phyloP scores from a whole-genome alignment of 2,797 vertebrate species.

The Poecilia picta region DNA sequence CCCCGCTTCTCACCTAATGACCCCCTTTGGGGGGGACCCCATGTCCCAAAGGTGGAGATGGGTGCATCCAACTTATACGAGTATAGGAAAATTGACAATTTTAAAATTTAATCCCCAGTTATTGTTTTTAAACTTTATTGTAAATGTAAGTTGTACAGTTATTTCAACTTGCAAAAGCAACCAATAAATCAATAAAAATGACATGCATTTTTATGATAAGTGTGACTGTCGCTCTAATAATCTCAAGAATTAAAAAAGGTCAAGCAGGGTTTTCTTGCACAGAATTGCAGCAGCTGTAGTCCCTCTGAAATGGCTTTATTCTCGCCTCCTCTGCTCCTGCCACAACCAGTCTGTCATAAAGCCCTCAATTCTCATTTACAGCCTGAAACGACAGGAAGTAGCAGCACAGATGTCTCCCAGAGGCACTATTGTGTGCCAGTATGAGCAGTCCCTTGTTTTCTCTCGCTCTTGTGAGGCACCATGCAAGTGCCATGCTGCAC shows the following conservation, averaged over 20 bases:
- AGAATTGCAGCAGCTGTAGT: conserved; percentile 25
- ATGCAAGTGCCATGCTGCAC: conserved; percentile 24
- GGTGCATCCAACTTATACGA: too few species aligned
- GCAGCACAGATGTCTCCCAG: conserved; percentile 44
- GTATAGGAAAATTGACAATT: neutral
- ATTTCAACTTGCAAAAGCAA: neutral
- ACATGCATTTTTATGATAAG: neutral
- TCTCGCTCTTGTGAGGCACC: conserved; percentile 6
- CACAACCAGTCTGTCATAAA: conserved; percentile 50
- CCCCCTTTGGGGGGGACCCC: too few species aligned
- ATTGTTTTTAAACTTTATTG: neutral
- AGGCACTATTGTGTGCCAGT: conserved; percentile 21
- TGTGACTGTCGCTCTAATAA: conserved; percentile 14
- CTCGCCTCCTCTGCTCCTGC: conserved; percentile 40
- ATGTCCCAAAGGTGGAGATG: too few species aligned
- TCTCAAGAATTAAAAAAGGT: neutral
- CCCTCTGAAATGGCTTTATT: conserved; percentile 38
- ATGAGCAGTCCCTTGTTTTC: neutral
- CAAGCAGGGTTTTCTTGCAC: conserved; percentile 7
- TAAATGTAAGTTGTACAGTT: too few species aligned
- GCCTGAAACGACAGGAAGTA: conserved; percentile 25
- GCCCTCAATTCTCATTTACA: conserved; percentile 54
- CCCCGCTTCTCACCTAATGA: too few species aligned
- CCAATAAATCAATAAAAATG: neutral
- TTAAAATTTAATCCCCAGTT: neutral